A percentile compares a stretch with the other conserved stretches of the same genome.
Evolutionary conservation across 1,140 invertebrate genomes (phyloP).

Genomic region (Riptortus pedestris): DNA sequence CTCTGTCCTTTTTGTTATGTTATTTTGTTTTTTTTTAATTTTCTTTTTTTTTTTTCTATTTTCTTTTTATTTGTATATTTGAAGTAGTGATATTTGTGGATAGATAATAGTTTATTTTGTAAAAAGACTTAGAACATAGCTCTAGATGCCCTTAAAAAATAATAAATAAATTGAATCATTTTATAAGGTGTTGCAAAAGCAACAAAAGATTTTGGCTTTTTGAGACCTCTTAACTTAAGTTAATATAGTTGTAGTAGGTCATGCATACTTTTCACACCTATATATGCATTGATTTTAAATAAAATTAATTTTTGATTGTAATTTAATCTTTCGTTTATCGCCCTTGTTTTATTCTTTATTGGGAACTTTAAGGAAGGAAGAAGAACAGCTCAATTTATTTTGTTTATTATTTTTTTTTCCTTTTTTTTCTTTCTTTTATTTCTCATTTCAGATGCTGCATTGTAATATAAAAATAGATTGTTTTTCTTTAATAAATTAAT

Average conservation of each 20-base stretch:
- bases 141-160: slow-evolving; percentile 2
- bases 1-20: slow-evolving; percentile 6
- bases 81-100: neutral
- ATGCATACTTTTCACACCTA: no score
- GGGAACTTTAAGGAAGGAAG: neutral
- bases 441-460: neutral
- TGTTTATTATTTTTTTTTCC: neutral
- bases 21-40: slow-evolving; percentile 6
- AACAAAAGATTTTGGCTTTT: no score
- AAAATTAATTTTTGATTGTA: no score
- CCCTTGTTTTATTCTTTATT: no score
- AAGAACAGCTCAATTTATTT: neutral
- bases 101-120: slow-evolving; percentile 16
- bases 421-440: neutral
- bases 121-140: neutral
- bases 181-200: no score
- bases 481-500: neutral
- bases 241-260: no score
- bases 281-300: no score
- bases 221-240: no score
- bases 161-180: no score
- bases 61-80: slow-evolving; percentile 4
- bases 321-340: no score
- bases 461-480: neutral
- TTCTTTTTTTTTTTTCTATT: neutral